phyloP scores from a whole-genome alignment of 2,113 vertebrate genomes.

The Periophthalmodon schlosseri region DNA sequence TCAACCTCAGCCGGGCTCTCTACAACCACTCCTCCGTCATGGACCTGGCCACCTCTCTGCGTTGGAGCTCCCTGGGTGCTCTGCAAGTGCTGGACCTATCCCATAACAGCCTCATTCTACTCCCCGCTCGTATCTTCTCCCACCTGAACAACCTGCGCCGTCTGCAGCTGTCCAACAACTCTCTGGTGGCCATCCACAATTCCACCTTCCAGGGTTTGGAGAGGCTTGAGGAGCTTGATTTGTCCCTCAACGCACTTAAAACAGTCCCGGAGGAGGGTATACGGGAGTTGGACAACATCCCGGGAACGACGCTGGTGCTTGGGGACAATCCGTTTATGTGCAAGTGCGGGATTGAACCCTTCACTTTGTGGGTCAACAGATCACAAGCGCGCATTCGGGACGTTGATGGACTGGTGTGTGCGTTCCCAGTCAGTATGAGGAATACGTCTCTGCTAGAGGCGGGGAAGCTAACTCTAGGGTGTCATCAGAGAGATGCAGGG shows the following conservation, averaged over 20 bases:
- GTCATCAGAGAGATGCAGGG: conserved; percentile 55
- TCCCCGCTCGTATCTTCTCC: conserved; percentile 59
- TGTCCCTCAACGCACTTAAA: conserved; percentile 75
- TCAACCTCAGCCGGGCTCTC: conserved; percentile 81
- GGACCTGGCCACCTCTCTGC: conserved; percentile 59
- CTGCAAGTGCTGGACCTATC: conserved; percentile 68
- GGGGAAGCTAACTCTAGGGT: conserved; percentile 62
- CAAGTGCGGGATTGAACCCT: conserved; percentile 76
- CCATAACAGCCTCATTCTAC: conserved; percentile 60
- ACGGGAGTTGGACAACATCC: conserved; percentile 69
- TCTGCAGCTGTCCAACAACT: conserved; percentile 80
- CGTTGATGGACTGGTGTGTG: conserved; percentile 59
- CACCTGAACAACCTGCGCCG: conserved; percentile 44
- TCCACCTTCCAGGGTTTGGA: conserved; percentile 71
- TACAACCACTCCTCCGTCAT: conserved; percentile 70
- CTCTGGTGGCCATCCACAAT: conserved; percentile 76
- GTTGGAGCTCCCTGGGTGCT: conserved; percentile 54
- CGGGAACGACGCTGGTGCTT: conserved; percentile 60
- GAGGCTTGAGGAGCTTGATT: conserved; percentile 74
- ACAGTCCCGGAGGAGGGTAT: conserved; percentile 69
- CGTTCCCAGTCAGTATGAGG: conserved; percentile 68
- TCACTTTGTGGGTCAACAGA: conserved; percentile 76
- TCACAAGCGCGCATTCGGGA: conserved; percentile 66
- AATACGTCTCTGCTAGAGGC: conserved; percentile 70
- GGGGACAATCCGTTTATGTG: conserved; percentile 77